Conservation (phyloP, 2,797 vertebrate species). For the Coregonus ussuriensis region DNA sequence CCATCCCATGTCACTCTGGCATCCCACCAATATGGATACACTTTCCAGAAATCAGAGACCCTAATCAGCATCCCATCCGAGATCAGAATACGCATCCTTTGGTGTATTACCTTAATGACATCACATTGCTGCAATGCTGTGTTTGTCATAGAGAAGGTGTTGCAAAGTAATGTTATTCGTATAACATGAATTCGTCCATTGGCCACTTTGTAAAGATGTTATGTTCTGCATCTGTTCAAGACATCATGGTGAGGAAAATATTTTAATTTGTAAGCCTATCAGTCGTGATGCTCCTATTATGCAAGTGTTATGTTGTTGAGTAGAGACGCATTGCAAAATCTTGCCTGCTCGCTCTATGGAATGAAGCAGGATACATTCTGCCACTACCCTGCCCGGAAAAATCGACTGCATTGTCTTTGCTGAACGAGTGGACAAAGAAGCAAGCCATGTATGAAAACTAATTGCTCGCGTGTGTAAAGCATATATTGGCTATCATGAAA, state of each 20-base stretch:
- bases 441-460: slow-evolving; percentile 57
- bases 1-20: slow-evolving; percentile 41
- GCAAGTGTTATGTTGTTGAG: slow-evolving; percentile 54
- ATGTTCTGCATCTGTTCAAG: slow-evolving; percentile 41
- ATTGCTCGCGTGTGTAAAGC: slow-evolving; percentile 52
- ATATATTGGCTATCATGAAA: slow-evolving; percentile 16
- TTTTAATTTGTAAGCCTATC: slow-evolving; percentile 37
- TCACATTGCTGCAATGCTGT: slow-evolving; percentile 55
- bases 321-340: slow-evolving; percentile 37
- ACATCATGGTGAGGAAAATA: slow-evolving; percentile 64
- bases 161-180: slow-evolving; percentile 37
- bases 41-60: slow-evolving; percentile 21
- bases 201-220: slow-evolving; percentile 43
- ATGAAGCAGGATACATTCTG: slow-evolving; percentile 37
- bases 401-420: slow-evolving; percentile 50
- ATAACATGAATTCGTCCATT: slow-evolving; percentile 31
- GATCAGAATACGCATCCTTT: not conserved
- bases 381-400: slow-evolving; percentile 31
- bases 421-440: slow-evolving; percentile 36
- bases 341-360: slow-evolving; percentile 37
- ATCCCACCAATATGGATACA: not conserved
- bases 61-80: not conserved
- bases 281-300: slow-evolving; percentile 37
- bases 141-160: slow-evolving; percentile 60
- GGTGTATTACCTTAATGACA: slow-evolving; percentile 34